Base-by-base conservation (phyloP, 2,888 invertebrate species). In the Mylabris sibirica region DNA sequence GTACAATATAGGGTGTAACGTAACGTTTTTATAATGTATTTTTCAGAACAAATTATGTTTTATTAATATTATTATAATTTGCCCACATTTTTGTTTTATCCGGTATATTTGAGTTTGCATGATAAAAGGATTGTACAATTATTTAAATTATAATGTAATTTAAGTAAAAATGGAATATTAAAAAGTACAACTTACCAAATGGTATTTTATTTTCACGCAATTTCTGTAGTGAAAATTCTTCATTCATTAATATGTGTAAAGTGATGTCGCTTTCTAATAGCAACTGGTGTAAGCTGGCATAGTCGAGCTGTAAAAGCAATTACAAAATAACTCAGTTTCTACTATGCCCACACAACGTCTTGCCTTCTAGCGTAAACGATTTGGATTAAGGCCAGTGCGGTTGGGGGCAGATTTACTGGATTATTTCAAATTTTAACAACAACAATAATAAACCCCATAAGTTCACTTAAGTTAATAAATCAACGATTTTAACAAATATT, bases 221-320 rank as follows among this genome's bases (percentile, higher is more conserved):
- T 83, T 92, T 94, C 62, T 92, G 91, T 72, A 94, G 88, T 67
- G 89, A 89, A 80, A 96, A 95, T 75, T 94, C 92, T 12, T 91
- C 91, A 79, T 94, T 91, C 89, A 95, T 94, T 35, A 96, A 83
- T 69, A 96, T 91, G 81, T 96, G 96, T 0, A 96, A 87, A 3
- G 91, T 92, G 68, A 94, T 91, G 1, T 92, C 93, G 81, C 91
- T 92, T 84, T 96, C 95, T 76, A 92, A 87, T 81, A 96, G 86
- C 75, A 92, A 91, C 86, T 95, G 93, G 80, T 93, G 90, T 68
- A 96, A 88, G 30, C 93, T 93, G 2, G 93, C 90, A 82, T 94
- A 95, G 83, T 96, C 95, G 84, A 93, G 84, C 91, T 94, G 84
- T 44, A 67, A 85, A 86, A 72, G 75, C 77, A 79, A 76, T 76